Evolutionary conservation across 2,888 invertebrate species (phyloP), one percentile per base, ranked within the genome.

Genomic region (Pycnomerus fuliginosus): DNA sequence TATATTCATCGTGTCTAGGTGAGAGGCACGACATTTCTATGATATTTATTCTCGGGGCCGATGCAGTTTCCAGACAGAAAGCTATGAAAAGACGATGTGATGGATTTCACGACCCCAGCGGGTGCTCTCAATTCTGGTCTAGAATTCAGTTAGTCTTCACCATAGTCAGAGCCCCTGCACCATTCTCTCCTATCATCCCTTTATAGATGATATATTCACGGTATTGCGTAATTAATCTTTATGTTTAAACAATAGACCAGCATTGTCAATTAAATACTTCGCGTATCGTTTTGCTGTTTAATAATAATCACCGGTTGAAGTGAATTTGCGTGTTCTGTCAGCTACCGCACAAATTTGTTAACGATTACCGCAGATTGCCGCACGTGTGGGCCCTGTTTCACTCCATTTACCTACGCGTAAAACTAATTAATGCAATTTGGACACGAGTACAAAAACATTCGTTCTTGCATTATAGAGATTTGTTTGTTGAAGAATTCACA

Each of bases 81-180:
- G 62, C 65, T 64, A 67, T 67, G 68, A 67, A 68, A 68, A 65
- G 63, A 57, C 65, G 62, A 66, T 67, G 68, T 70, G 69, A 69
- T 69, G 68, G 68, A 69, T 69, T 69, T 69, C 65, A 69, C 61
- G 68, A 67, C 64, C 61, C 70, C 69, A 45, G 61, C 55, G 69
- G 68, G 69, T 69, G 62, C 66, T 61, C 64, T 69, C 68, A 68
- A 69, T 69, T 67, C 64, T 58, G 57, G 58, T 57, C 64, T 56
- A 54, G 64, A 68, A 69, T 68, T 69, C 69, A 68, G 68, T 68
- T 67, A 68, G 62, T 50, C 50, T 44, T 44, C 52, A 33, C 24
- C 39, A 41, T 39, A 48, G 46, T 49, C 52, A 46, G 49, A 44
- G 52, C 45, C 48, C 16, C 40, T 43, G 40, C 41, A 50, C 39